A percentile compares a stretch with the other conserved stretches of the same genome.
These are phyloP conservation scores for Poecilia wingei DNA, from an alignment of 2,797 vertebrate genomes.

Conservation along the genomic window DNA sequence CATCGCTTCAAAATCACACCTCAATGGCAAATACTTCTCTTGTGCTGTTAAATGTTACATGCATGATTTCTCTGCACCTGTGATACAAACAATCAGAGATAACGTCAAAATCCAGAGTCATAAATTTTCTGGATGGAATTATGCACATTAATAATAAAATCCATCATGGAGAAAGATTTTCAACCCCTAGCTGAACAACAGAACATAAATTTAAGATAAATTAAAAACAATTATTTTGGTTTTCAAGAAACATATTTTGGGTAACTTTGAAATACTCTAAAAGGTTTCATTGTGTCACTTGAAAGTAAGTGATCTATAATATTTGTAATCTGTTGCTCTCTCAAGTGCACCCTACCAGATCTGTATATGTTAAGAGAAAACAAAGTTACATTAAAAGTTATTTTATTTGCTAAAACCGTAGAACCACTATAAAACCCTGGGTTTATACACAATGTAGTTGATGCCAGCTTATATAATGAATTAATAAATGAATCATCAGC, in stretches of 20 bases:
- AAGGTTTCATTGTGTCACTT: not conserved
- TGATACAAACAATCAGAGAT: slow-evolving; percentile 11
- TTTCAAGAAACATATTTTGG: not conserved
- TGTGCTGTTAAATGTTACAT: slow-evolving; percentile 52
- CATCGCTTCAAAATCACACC: slow-evolving; percentile 66
- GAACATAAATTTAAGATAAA: not conserved
- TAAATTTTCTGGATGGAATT: not conserved
- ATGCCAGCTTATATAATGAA: not conserved
- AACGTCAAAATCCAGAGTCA: slow-evolving; percentile 17
- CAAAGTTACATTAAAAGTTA: not conserved
- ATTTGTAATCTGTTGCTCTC: not conserved
- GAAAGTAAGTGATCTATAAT: not conserved
- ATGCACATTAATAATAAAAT: not conserved
- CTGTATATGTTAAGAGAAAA: not conserved
- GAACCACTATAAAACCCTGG: not conserved
- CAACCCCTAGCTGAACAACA: not conserved
- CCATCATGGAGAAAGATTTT: not conserved
- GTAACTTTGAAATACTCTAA: not conserved
- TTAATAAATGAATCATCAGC: not conserved
- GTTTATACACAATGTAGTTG: not conserved
- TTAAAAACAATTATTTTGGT: not conserved
- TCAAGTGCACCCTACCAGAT: not conserved
- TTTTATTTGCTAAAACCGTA: not conserved
- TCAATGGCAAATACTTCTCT: slow-evolving; percentile 49
- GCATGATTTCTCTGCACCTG: slow-evolving; percentile 35